Evolutionary conservation across 2,797 vertebrate species (phyloP).

Genomic region (Hafferia zeledoni): DNA sequence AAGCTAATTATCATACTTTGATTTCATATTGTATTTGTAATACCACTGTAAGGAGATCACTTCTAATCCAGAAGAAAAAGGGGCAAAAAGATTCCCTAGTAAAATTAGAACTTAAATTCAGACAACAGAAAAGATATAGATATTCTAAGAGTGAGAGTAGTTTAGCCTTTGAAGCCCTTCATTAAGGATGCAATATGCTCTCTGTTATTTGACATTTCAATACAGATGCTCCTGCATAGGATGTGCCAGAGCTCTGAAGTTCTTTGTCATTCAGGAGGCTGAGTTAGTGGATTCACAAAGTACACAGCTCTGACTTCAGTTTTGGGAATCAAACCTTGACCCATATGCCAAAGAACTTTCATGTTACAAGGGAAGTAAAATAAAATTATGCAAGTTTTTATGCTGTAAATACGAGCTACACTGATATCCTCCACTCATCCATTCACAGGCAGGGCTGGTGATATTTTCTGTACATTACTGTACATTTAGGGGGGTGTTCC

Average conservation of each 20-base stretch:
- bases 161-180: neutral
- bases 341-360: neutral
- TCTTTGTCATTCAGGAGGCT: neutral
- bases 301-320: neutral
- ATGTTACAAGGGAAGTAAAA: neutral
- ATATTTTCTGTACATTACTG: neutral
- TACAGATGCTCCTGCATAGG: neutral
- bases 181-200: neutral
- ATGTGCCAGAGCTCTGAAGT: neutral
- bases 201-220: constrained; percentile 12
- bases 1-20: neutral
- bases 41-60: neutral
- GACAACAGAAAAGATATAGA: neutral
- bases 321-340: neutral
- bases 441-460: neutral
- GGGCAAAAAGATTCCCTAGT: neutral
- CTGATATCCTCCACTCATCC: neutral
- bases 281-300: neutral
- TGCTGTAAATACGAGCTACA: neutral
- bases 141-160: neutral
- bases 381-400: neutral
- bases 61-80: neutral
- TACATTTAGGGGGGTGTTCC: neutral
- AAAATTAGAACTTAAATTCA: neutral
- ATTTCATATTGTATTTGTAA: neutral